Base-by-base conservation (phyloP, 2,113 vertebrate species). In the Morone chrysops region DNA sequence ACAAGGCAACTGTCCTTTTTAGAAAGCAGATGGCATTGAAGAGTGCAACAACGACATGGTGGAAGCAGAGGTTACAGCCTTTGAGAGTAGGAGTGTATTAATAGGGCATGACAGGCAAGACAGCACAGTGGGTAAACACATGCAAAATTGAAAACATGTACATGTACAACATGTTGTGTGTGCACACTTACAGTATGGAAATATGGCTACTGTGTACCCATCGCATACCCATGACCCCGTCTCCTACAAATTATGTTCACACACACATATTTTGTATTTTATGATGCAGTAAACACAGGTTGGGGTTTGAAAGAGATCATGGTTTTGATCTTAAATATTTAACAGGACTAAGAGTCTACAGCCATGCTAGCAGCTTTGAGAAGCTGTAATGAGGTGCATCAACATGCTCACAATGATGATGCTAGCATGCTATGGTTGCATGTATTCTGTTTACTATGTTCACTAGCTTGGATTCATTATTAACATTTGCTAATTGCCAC, bases 81-180 rank as follows among this genome's bases (percentile, higher is more conserved):
- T 40, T 18, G 48, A 82, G 75, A 65, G 75, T 59, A 50, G 54
- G 72, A 70, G 75, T 77, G 81, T 84, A 67, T 82, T 86, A 84
- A 89, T 86, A 12, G 68, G 47, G 69, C 78, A 70, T 77, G 81
- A 81, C 78, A 84, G 74, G 86, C 2, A 12, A 83, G 78, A 73
- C 84, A 70, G 82, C 59, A 61, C 56, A 57, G 73, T 57, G 70
- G 75, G 76, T 87, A 43, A 78, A 62, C 36, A 66, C 48, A 56
- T 72, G 31, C 81, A 69, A 41, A 78, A 74, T 40, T 77, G 51
- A 87, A 66, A 80, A 78, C 25, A 45, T 4, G 59, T 47, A 82
- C 31, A 69, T 56, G 31, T 47, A 63, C 20, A 20, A 20, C 12
- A 25, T 31, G 31, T 31, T 31, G 31, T 31, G 31, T 31, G 31